Conservation (phyloP, 2,797 vertebrate genomes). For the Hipposideros larvatus region DNA sequence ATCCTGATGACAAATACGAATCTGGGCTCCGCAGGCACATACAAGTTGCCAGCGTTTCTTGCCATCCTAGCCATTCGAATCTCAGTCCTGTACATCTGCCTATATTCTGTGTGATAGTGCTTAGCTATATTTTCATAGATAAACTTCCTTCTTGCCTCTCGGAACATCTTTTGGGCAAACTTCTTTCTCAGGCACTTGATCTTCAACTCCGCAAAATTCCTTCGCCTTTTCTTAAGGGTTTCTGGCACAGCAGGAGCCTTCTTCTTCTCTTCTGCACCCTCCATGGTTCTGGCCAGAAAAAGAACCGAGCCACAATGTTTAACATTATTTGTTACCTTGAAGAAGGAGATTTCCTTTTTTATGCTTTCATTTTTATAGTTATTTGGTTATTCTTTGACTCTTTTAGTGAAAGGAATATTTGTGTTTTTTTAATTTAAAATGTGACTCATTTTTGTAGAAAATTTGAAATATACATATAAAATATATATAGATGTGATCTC, state of each 20-base stretch:
- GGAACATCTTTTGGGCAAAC: no score
- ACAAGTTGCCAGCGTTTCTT: not conserved
- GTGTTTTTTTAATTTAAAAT: constrained; percentile 42
- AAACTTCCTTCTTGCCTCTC: no score
- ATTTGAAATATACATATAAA: not conserved
- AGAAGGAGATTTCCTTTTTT: not conserved
- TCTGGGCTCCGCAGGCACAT: not conserved
- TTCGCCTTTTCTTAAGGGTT: not conserved
- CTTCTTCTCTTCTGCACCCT: no score
- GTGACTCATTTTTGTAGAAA: not conserved
- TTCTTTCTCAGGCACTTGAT: no score
- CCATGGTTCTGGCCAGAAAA: not conserved
- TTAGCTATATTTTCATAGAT: no score
- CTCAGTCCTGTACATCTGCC: no score
- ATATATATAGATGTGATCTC: not conserved
- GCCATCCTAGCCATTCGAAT: no score
- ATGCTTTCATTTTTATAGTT: not conserved
- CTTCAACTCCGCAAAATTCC: not conserved
- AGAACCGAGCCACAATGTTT: not conserved
- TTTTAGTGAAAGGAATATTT: constrained; percentile 22
- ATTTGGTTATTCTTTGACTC: not conserved
- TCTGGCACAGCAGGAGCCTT: not conserved
- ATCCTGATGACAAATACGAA: no score
- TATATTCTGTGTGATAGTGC: no score
- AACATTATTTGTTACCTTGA: constrained; percentile 8